Evolutionary conservation across 2,113 vertebrate species (phyloP), one percentile per base, ranked within the genome.

Genomic region (Hippopotamus amphibius): DNA sequence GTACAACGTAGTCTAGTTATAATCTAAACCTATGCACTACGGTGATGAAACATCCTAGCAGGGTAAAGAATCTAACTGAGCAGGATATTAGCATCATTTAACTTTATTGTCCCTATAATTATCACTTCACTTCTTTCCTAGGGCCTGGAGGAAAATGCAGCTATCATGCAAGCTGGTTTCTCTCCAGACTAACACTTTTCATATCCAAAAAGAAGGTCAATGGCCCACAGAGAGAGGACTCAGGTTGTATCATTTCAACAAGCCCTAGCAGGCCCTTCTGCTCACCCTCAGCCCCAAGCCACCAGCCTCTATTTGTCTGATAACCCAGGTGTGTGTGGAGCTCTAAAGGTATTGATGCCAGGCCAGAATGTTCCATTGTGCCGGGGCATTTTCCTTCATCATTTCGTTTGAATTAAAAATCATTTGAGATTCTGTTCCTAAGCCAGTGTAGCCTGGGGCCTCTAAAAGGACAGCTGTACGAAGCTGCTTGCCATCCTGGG

Each of bases 371-470:
- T 59, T 46, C 84, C 33, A 69, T 41, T 19, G 3, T 87, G 50
- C 83, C 30, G 13, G 33, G 7, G 66, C 71, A 96, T 77, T 76
- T 86, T 63, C 71, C 30, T 85, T 55, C 87, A 86, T 61, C 74
- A 82, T 91, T 96, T 94, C 33, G 24, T 65, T 43, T 65, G 41
- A 95, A 96, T 95, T 97, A 87, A 93, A 97, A 95, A 91, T 86
- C 89, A 95, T 79, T 86, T 93, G 46, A 90, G 89, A 80, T 65
- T 95, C 63, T 91, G 28, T 93, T 95, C 79, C 55, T 74, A 80
- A 88, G 57, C 93, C 63, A 93, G 43, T n/a, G 33, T 91, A 74
- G 48, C 86, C 77, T 28, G 79, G 50, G 81, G 96, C 86, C 28
- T 93, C 71, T 95, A 71, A 86, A 90, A 97, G 68, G 92, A 65